These are phyloP conservation scores for Cremastinae sp. DNA, from an alignment of 2,888 invertebrate genomes.

Conservation along the genomic window DNA sequence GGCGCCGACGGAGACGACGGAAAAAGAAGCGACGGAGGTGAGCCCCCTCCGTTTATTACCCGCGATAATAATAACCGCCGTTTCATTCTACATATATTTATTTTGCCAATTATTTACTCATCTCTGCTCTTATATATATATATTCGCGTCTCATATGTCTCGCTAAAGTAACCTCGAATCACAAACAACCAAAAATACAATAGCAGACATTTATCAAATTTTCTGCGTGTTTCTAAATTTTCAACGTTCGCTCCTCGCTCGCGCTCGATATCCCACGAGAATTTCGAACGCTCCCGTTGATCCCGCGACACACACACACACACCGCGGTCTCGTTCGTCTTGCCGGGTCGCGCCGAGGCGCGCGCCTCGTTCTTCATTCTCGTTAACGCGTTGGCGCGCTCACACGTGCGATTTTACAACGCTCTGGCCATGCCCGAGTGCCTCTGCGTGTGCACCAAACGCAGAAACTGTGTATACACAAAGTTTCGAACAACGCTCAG, in stretches of 20 bases:
- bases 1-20: slow-evolving; percentile 78
- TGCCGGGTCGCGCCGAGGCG: slow-evolving; percentile 51
- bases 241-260: neutral
- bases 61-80: too few relatives aligned
- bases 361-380: slow-evolving; percentile 62
- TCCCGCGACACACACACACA: slow-evolving; percentile 45
- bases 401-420: slow-evolving; percentile 30
- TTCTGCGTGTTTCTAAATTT: neutral
- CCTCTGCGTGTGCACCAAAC: too few relatives aligned
- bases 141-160: too few relatives aligned
- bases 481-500: slow-evolving; percentile 20
- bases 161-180: too few relatives aligned
- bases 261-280: slow-evolving; percentile 2
- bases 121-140: too few relatives aligned
- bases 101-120: too few relatives aligned
- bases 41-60: too few relatives aligned
- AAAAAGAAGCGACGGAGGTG: slow-evolving; percentile 80
- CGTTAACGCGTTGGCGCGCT: slow-evolving; percentile 57
- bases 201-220: neutral
- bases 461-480: slow-evolving; percentile 5
- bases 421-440: too few relatives aligned
- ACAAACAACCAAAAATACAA: neutral
- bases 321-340: slow-evolving; percentile 34
- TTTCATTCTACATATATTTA: too few relatives aligned
- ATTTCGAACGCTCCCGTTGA: slow-evolving; percentile 37